Base-by-base conservation (phyloP, 1,140 invertebrate genomes). In the Stegodyphus dumicola region DNA sequence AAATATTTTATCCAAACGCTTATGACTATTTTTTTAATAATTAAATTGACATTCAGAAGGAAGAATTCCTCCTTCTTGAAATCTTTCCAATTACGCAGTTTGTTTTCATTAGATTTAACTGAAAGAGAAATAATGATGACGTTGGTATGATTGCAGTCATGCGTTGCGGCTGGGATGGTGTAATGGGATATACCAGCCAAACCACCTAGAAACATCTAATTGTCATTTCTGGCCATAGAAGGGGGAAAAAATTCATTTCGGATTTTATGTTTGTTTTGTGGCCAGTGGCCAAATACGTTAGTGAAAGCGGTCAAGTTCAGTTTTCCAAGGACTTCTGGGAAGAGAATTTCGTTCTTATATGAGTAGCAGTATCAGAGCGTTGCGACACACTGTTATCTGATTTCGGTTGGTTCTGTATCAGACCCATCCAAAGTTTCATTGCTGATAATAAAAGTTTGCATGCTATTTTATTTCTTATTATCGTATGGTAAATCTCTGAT, bases 301-400 rank as follows among this genome's bases (percentile, higher is more conserved):
- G 71, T 64, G 81, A 75, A 84, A 76, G 74, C 81, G 81, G 81
- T 84, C 81, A 84, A 84, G 81, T 84, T 84, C 81, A 84, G 73
- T 13, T 13, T 33, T 1, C 76, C 81, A 84, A 84, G 81, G 81
- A 54, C 81, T 84, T 84, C 74, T 51, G 9, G 60, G 81, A 69
- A 76, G 54, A 48, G 64, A 66, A n/a, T 67, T 52, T 33, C 33
- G 33, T 1, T 33, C 33, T 33, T 33, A 33, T 33, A 33, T 33
- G 33, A 33, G 33, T 33, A 33, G 33, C 33, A 33, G 33, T 33
- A 33, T 33, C 33, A 33, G 33, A 33, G 33, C 33, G 56, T 60
- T 60, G 9, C 9, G 9, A 60, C 15, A 60, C 9, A 9, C 9
- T 60, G 15, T 60, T 60, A 60, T 60, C 56, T 60, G 56, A 60